Evolutionary conservation across 2,113 vertebrate species (phyloP).

Genomic region (Callipepla squamata): DNA sequence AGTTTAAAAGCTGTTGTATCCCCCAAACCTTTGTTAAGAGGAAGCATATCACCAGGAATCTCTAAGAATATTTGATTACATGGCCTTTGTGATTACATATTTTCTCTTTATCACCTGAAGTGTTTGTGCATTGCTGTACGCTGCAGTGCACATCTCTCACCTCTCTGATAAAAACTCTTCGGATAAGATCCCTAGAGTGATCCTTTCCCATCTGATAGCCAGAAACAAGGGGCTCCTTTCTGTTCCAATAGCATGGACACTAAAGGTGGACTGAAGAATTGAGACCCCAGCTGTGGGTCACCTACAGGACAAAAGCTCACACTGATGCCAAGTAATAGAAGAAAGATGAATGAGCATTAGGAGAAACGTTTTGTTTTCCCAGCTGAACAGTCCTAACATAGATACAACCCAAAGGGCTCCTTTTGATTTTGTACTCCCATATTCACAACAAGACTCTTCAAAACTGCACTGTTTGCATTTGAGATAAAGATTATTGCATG

Average conservation of each 20-base stretch:
- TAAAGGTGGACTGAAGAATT: background rate
- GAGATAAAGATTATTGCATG: background rate
- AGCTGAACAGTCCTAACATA: background rate
- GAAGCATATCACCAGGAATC: background rate
- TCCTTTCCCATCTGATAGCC: background rate
- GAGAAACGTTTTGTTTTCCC: background rate
- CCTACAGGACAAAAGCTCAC: background rate
- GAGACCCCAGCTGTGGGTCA: background rate
- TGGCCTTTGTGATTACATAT: background rate
- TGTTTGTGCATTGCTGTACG: background rate
- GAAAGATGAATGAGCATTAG: accelerated
- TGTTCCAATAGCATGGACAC: background rate
- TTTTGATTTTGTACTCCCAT: background rate
- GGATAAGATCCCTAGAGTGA: accelerated
- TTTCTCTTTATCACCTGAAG: background rate
- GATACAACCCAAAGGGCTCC: background rate
- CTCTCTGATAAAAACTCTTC: background rate
- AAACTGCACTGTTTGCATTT: background rate
- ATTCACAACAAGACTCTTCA: background rate
- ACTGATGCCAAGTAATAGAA: background rate
- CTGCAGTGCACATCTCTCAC: background rate
- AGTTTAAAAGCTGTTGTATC: background rate
- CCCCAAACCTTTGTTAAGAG: background rate
- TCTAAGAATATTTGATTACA: background rate
- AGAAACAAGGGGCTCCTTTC: background rate